Evolutionary conservation across 2,113 vertebrate species (phyloP).

Genomic region (Lampris megalopsis): DNA sequence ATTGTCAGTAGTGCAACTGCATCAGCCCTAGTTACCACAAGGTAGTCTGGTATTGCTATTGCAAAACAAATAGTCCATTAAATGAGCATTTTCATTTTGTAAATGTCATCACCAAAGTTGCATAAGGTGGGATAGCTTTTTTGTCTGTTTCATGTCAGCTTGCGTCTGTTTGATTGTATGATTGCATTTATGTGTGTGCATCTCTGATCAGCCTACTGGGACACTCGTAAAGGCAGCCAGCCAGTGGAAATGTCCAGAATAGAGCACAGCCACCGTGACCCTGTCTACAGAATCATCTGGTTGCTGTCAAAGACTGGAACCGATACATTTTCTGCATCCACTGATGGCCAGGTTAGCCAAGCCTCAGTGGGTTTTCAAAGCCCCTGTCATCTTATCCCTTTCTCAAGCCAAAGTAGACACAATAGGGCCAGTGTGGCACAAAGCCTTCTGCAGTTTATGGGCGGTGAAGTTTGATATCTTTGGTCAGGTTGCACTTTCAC

Average conservation of each 20-base stretch:
- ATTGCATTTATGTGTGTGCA: neutral
- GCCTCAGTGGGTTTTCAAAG: neutral
- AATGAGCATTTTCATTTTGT: neutral
- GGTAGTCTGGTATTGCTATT: neutral
- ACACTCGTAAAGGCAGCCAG: slow-evolving; percentile 90
- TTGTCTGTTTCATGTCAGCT: neutral
- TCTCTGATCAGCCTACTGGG: slow-evolving; percentile 88
- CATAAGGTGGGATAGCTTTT: neutral
- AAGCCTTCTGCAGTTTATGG: neutral
- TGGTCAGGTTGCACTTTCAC: slow-evolving; percentile 22
- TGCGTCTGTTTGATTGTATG: neutral
- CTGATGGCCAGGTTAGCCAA: slow-evolving; percentile 73
- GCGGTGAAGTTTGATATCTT: slow-evolving; percentile 11
- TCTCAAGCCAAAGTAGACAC: slow-evolving; percentile 14
- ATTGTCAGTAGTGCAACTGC: too few species aligned
- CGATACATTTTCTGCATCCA: slow-evolving; percentile 89
- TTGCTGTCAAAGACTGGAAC: slow-evolving; percentile 94
- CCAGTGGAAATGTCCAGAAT: slow-evolving; percentile 87
- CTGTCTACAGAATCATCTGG: slow-evolving; percentile 92
- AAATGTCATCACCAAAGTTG: neutral
- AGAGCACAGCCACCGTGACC: slow-evolving; percentile 92
- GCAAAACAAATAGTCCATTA: neutral
- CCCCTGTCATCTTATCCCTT: slow-evolving; percentile 18
- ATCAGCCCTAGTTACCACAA: too few species aligned
- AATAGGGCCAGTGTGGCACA: slow-evolving; percentile 14